phyloP scores from a whole-genome alignment of 2,113 vertebrate species.

The Centrocercus urophasianus region DNA sequence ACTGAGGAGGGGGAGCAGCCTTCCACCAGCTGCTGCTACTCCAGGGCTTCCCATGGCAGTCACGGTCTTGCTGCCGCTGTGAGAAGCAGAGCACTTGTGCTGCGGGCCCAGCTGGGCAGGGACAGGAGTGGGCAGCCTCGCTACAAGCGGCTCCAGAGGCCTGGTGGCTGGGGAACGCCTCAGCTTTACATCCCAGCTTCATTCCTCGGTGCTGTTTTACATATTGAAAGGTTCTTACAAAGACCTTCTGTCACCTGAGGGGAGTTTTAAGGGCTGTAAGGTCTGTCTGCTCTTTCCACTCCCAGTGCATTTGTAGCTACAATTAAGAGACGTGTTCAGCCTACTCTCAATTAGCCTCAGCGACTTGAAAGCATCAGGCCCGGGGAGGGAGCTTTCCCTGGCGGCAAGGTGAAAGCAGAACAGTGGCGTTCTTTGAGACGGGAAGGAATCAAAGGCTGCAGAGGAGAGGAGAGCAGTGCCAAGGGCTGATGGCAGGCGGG shows the following conservation, averaged over 20 bases:
- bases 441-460: conserved; percentile 36
- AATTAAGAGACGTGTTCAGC: conserved; percentile 52
- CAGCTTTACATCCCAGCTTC: not conserved
- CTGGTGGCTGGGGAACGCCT: not conserved
- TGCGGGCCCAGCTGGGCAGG: not conserved
- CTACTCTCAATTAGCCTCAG: conserved; percentile 37
- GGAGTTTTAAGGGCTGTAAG: conserved; percentile 18
- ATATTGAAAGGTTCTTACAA: not conserved
- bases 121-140: not conserved
- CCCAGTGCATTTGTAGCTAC: conserved; percentile 53
- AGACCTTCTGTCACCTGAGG: conserved; percentile 2
- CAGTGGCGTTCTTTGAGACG: conserved; percentile 33
- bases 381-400: not conserved
- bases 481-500: conserved; percentile 3
- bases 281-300: conserved; percentile 15
- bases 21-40: not conserved
- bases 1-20: accelerated
- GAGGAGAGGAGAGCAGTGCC: conserved; percentile 17
- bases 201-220: not conserved
- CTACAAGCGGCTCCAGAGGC: not conserved
- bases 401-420: conserved; percentile 33
- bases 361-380: not conserved
- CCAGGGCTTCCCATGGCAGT: not conserved
- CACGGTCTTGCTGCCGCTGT: not conserved
- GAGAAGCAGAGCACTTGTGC: not conserved